Percentiles rank a stretch among this genome's conserved stretches.
Evolutionary conservation across 2,888 invertebrate genomes (phyloP).

Genomic region (Volucella bombylans): DNA sequence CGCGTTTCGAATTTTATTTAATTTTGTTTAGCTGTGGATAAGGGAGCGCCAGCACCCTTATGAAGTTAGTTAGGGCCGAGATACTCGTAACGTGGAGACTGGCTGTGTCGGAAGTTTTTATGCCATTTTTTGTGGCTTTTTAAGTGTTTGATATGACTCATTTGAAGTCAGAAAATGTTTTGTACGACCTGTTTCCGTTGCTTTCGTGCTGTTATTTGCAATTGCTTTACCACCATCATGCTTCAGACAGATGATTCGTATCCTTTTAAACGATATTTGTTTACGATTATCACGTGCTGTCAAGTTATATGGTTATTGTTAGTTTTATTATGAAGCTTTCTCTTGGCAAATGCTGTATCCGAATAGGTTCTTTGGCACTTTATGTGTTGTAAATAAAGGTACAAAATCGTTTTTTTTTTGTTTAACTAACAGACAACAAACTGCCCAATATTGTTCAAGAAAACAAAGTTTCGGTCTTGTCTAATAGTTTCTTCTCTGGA

Average conservation of each 20-base stretch:
- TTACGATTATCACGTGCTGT: constrained; percentile 72
- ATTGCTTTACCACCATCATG: constrained; percentile 34
- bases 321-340: constrained; percentile 44
- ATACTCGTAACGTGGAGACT: background rate
- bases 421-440: background rate
- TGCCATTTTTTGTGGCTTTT: constrained; percentile 71
- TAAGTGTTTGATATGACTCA: constrained; percentile 74
- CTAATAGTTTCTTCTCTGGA: background rate
- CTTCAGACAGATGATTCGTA: constrained; percentile 37
- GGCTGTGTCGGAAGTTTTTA: constrained; percentile 65
- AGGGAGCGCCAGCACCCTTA: no score
- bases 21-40: background rate
- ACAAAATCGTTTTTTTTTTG: constrained; percentile 10
- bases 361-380: background rate
- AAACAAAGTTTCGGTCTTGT: background rate
- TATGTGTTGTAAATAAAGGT: constrained; percentile 28
- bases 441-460: background rate
- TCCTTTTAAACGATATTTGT: constrained; percentile 53
- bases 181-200: constrained; percentile 67
- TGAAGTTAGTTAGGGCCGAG: background rate
- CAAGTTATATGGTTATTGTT: constrained; percentile 67
- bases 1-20: background rate
- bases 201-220: constrained; percentile 63
- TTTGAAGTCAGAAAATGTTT: constrained; percentile 63
- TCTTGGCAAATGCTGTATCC: background rate